phyloP scores from a whole-genome alignment of 2,113 vertebrate genomes.

The Synchiropus splendidus region DNA sequence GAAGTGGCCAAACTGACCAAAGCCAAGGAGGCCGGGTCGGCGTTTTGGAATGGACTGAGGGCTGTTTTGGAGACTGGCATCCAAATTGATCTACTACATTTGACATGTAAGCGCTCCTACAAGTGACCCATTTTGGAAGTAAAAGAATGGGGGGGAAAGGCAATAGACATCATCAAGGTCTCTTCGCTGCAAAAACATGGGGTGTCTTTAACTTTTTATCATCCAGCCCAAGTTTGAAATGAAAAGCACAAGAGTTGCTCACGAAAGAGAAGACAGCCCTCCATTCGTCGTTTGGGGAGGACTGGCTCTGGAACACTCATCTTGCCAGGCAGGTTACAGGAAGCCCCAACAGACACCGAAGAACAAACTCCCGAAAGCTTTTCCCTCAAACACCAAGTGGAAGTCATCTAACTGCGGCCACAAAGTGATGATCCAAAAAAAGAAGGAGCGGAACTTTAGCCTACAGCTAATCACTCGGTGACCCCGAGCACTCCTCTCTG shows the following conservation, averaged over 20 bases:
- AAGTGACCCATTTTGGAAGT: too few relatives aligned
- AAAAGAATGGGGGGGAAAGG: too few relatives aligned
- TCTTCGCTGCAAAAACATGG: too few relatives aligned
- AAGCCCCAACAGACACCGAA: constrained; percentile 51
- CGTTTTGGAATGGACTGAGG: too few relatives aligned
- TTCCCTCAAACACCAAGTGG: constrained; percentile 50
- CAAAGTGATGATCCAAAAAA: constrained; percentile 41
- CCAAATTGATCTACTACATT: too few relatives aligned
- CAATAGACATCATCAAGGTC: too few relatives aligned
- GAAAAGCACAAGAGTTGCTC: constrained; percentile 12
- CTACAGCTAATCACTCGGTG: constrained; percentile 56
- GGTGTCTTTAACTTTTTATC: not conserved
- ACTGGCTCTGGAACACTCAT: too few relatives aligned
- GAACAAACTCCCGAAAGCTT: constrained; percentile 51
- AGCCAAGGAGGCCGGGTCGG: too few relatives aligned
- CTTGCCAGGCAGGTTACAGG: constrained; percentile 52
- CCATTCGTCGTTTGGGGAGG: constrained; percentile 41
- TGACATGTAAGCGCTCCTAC: too few relatives aligned
- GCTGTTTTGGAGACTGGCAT: not conserved
- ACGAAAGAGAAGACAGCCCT: constrained; percentile 34
- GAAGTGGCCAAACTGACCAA: constrained; percentile 22
- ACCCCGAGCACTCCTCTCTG: constrained; percentile 47
- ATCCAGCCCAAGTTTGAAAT: too few relatives aligned
- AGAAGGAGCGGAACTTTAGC: constrained; percentile 36
- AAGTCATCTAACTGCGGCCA: constrained; percentile 58